Conservation (phyloP, 2,797 vertebrate genomes). For the Xenops minutus region DNA sequence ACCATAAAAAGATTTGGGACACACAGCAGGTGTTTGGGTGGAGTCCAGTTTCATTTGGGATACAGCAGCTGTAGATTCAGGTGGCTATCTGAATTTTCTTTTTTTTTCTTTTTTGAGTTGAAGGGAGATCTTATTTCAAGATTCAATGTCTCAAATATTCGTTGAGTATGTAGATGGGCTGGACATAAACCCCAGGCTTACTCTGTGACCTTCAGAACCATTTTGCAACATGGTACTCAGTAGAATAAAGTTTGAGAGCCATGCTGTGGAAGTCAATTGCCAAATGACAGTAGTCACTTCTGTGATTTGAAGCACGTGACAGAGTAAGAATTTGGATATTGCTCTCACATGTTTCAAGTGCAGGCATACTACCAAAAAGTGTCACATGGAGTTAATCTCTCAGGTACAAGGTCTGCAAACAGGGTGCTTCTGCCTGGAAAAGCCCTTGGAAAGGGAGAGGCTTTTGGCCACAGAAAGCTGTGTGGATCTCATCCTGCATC, state of each 20-base stretch:
- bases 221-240: background rate
- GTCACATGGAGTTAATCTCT: background rate
- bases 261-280: background rate
- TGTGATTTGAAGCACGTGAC: background rate
- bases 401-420: background rate
- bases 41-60: background rate
- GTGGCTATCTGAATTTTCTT: background rate
- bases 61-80: background rate
- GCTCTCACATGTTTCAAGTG: background rate
- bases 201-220: background rate
- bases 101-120: background rate
- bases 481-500: background rate
- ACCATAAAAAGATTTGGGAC: background rate
- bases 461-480: background rate
- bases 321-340: background rate
- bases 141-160: background rate
- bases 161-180: background rate
- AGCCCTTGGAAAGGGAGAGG: background rate
- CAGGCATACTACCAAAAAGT: background rate
- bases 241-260: background rate
- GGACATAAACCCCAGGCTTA: background rate
- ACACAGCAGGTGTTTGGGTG: background rate
- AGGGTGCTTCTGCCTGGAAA: background rate
- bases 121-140: background rate
- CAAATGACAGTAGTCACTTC: background rate